phyloP scores from a whole-genome alignment of 2,797 vertebrate genomes.

The Rhabdomys pumilio region DNA sequence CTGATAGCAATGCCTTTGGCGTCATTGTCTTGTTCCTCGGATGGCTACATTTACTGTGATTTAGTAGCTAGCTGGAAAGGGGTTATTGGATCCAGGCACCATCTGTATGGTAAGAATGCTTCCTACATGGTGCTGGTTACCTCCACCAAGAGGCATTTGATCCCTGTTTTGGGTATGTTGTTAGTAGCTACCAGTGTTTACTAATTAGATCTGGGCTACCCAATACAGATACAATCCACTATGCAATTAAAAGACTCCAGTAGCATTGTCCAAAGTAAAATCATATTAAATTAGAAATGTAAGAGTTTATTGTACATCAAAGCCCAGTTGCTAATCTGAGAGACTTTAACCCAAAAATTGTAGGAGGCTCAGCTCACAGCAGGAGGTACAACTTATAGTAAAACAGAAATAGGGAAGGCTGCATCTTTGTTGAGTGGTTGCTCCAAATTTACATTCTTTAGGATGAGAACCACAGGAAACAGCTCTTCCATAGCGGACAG shows the following conservation, averaged over 20 bases:
- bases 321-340: background rate
- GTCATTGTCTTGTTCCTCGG: background rate
- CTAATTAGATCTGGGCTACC: background rate
- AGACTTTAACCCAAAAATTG: background rate
- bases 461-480: background rate
- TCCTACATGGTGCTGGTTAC: background rate
- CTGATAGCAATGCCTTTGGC: background rate
- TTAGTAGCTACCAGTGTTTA: background rate
- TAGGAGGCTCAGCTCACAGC: background rate
- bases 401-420: background rate
- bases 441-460: background rate
- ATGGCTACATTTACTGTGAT: background rate
- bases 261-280: slow-evolving; percentile 18
- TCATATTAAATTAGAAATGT: background rate
- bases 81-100: background rate
- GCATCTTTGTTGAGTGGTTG: background rate
- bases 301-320: background rate
- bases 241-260: background rate
- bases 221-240: background rate
- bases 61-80: background rate
- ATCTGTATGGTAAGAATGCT: background rate
- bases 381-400: background rate
- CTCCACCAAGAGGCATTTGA: background rate
- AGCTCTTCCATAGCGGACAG: background rate
- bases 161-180: background rate